phyloP scores from a whole-genome alignment of 2,888 invertebrate genomes.

The Andrena minutula region DNA sequence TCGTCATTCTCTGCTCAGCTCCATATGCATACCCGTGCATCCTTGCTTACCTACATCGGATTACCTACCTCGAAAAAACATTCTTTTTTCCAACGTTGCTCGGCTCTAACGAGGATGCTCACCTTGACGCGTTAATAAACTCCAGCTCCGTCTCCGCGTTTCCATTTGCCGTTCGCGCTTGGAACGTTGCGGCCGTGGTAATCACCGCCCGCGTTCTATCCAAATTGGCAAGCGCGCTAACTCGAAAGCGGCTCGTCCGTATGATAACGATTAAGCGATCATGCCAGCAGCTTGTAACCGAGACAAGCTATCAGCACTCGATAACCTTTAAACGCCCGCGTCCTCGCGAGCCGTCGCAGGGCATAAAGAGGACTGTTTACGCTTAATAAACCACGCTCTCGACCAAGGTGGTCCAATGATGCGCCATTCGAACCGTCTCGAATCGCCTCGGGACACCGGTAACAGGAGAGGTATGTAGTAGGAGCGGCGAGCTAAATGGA shows the following conservation, averaged over 20 bases:
- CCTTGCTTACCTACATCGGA: constrained; percentile 8
- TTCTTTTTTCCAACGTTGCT: constrained; percentile 55
- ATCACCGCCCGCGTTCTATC: constrained; percentile 22
- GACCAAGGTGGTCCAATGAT: constrained; percentile 74
- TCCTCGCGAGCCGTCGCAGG: constrained; percentile 47
- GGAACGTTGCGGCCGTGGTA: constrained; percentile 30
- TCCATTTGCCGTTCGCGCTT: constrained; percentile 28
- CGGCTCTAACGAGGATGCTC: constrained; percentile 71
- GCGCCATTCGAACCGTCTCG: constrained; percentile 43
- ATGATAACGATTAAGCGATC: constrained; percentile 14
- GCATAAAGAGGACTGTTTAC: constrained; percentile 83
- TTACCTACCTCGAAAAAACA: constrained; percentile 48
- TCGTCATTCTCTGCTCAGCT: not conserved
- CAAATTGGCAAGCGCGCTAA: not conserved
- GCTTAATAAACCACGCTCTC: constrained; percentile 81
- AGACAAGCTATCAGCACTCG: not conserved
- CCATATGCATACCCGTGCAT: constrained; percentile 6
- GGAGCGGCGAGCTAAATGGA: constrained; percentile 72
- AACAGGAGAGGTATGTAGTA: constrained; percentile 59
- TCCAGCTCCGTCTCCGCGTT: constrained; percentile 34
- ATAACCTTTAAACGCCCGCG: not conserved
- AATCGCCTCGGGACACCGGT: constrained; percentile 40
- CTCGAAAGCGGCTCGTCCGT: not conserved
- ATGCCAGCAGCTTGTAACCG: constrained; percentile 5
- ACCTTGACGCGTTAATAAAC: constrained; percentile 71